phyloP scores from a whole-genome alignment of 2,888 invertebrate genomes.

The Anoncus sp. region DNA sequence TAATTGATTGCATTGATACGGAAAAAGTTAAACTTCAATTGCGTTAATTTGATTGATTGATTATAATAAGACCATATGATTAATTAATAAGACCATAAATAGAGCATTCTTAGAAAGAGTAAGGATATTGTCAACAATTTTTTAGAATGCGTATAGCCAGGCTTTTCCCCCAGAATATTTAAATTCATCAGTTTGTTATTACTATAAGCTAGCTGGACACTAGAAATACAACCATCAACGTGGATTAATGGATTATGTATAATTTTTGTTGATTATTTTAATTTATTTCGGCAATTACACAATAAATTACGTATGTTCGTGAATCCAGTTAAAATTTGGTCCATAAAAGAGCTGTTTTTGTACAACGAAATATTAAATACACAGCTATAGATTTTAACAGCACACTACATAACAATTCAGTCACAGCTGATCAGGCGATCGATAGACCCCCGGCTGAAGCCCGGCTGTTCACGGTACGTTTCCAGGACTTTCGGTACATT shows the following conservation, averaged over 20 bases:
- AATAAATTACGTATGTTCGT: background rate
- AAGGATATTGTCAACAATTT: no score
- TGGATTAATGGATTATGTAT: no score
- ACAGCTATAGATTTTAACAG: background rate
- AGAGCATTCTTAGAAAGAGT: no score
- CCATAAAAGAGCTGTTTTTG: background rate
- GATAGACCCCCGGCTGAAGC: slow-evolving; percentile 55
- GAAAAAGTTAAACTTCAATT: background rate
- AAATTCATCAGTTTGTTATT: no score
- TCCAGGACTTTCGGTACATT: slow-evolving; percentile 26
- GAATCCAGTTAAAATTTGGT: background rate
- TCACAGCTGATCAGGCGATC: slow-evolving; percentile 51
- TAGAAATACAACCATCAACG: no score
- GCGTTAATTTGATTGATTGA: background rate
- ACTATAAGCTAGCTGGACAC: no score
- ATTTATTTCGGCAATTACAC: background rate
- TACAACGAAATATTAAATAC: background rate
- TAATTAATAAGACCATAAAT: no score
- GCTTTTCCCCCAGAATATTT: no score
- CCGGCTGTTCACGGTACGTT: slow-evolving; percentile 46
- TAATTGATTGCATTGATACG: background rate
- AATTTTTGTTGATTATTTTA: background rate
- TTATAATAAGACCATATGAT: no score
- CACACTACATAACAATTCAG: slow-evolving; percentile 14
- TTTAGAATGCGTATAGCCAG: no score